Evolutionary conservation across 2,888 invertebrate genomes (phyloP).

Genomic region (Leptura quadrifasciata): DNA sequence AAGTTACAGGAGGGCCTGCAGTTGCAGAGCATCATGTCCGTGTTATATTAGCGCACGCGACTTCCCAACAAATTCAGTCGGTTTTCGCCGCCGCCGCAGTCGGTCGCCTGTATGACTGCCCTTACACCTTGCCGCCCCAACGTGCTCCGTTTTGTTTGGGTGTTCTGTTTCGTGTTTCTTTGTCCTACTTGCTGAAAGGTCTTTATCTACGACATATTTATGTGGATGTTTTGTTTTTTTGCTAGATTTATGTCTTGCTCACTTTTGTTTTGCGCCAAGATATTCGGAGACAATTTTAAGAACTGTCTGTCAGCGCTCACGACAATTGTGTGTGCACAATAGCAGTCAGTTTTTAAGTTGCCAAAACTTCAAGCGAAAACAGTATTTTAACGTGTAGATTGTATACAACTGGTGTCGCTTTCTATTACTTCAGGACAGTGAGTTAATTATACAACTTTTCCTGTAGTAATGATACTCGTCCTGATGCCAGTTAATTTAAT

Average conservation of each 20-base stretch:
- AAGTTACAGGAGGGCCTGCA: constrained; percentile 1
- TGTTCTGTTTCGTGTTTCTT: background rate
- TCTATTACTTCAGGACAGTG: background rate
- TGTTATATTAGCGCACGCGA: constrained; percentile 27
- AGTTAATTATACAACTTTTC: background rate
- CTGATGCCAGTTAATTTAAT: background rate
- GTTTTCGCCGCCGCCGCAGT: constrained; percentile 25
- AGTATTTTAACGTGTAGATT: background rate
- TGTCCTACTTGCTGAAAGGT: constrained; percentile 23
- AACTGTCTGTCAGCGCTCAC: background rate
- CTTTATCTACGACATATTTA: constrained; percentile 26
- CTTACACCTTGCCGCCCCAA: background rate
- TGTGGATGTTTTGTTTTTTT: constrained; percentile 6
- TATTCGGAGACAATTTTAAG: constrained; percentile 3
- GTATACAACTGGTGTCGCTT: background rate
- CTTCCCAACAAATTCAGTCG: constrained; percentile 22
- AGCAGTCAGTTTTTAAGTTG: background rate
- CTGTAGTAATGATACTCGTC: background rate
- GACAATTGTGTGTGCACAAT: background rate
- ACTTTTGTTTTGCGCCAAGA: constrained; percentile 12
- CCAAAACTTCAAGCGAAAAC: background rate
- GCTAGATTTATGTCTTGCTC: constrained; percentile 1
- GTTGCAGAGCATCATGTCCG: constrained; percentile 6
- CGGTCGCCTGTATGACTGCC: constrained; percentile 20
- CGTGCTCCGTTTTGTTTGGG: constrained; percentile 15